Evolutionary conservation across 2,797 vertebrate species (phyloP).

Genomic region (Enteromius fasciolatus): DNA sequence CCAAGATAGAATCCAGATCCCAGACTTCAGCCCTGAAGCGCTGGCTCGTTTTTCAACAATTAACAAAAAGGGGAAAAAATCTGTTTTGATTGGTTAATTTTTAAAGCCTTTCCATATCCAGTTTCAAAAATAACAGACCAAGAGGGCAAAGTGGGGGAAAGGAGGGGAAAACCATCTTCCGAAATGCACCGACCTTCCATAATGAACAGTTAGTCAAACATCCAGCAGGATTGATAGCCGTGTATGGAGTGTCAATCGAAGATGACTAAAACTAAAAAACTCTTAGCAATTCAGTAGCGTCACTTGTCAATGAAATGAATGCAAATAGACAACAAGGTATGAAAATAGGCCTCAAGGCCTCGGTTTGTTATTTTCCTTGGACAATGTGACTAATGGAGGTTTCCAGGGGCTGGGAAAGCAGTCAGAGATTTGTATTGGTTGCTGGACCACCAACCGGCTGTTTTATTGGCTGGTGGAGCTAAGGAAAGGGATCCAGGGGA

Average conservation of each 20-base stretch:
- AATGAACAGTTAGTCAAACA: conserved; percentile 63
- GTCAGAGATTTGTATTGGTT: conserved; percentile 78
- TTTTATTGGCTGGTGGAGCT: conserved; percentile 65
- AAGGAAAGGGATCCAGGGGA: conserved; percentile 29
- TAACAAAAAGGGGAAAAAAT: neutral
- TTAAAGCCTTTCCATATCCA: conserved; percentile 58
- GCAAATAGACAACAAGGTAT: conserved; percentile 65
- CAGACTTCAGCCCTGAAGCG: conserved; percentile 31
- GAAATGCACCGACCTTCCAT: conserved; percentile 49
- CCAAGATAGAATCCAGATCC: conserved; percentile 36
- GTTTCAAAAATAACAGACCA: conserved; percentile 59
- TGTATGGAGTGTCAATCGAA: conserved; percentile 62
- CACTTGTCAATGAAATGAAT: conserved; percentile 73
- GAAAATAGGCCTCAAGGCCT: conserved; percentile 69
- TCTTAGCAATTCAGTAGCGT: conserved; percentile 59
- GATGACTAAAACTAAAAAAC: conserved; percentile 58
- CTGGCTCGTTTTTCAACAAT: conserved; percentile 47
- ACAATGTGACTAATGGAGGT: conserved; percentile 78
- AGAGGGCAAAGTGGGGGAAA: conserved; percentile 56
- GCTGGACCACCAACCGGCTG: conserved; percentile 72
- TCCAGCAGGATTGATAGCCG: conserved; percentile 49
- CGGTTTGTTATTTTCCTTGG: conserved; percentile 76
- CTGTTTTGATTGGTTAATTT: conserved; percentile 57
- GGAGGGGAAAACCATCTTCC: conserved; percentile 63
- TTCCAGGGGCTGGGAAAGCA: conserved; percentile 74